Conservation (phyloP, 2,888 invertebrate species). For the Erannis defoliaria region DNA sequence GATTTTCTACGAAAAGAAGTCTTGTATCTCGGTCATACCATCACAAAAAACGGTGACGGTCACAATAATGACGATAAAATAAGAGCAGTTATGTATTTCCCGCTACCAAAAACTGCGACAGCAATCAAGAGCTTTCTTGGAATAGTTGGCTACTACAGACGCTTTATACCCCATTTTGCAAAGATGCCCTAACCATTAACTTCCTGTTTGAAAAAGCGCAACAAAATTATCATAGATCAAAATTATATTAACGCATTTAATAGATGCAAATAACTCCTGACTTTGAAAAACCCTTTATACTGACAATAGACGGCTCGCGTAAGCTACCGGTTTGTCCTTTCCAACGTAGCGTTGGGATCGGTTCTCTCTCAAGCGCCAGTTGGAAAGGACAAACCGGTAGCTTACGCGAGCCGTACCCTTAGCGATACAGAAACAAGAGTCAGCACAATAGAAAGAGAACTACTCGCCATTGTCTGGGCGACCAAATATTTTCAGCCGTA, state of each 20-base stretch:
- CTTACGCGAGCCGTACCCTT: too few relatives aligned
- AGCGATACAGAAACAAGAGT: too few relatives aligned
- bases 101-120: too few relatives aligned
- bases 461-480: too few relatives aligned
- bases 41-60: neutral
- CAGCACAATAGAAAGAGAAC: too few relatives aligned
- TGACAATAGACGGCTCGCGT: neutral
- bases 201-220: too few relatives aligned
- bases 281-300: neutral
- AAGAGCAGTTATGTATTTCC: neutral
- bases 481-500: too few relatives aligned
- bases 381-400: neutral
- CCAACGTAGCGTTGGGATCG: neutral
- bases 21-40: too few relatives aligned
- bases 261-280: neutral
- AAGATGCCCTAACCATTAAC: too few relatives aligned
- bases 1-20: slow-evolving; percentile 8
- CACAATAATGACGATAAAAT: slow-evolving; percentile 1
- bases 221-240: neutral
- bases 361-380: neutral
- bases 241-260: neutral
- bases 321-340: neutral
- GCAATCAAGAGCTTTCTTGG: too few relatives aligned
- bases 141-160: too few relatives aligned
- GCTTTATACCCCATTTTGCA: too few relatives aligned